Base-by-base conservation (phyloP, 2,888 invertebrate species). In the Napeogenes sylphis region DNA sequence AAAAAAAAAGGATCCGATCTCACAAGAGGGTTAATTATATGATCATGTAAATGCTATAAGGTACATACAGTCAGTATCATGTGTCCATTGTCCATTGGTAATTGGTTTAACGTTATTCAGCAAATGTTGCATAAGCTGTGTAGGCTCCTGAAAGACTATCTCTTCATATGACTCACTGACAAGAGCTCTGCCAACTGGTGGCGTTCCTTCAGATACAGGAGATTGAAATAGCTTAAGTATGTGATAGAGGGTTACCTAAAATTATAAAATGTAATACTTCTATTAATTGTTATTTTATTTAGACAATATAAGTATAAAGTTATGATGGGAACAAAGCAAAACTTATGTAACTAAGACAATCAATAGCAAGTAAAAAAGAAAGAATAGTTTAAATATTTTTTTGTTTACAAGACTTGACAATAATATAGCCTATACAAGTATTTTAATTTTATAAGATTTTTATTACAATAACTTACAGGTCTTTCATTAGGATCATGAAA, bases 91-190 rank as follows among this genome's bases (percentile, higher is more conserved):
- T 0, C 94, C 95, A 63, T 93, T 91, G 0, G 94, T 94, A 32
- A 97, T 84, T 2, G 95, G 95, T 73, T 95, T 94, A 0, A 95
- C 93, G 72, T 92, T 94, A 65, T 94, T 95, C 51, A 98, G 85
- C 38, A 97, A 90, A 78, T 97, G 96, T 76, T 98, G 97, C 97
- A 98, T 97, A 69, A 96, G 88, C 66, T 95, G 95, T 1, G 96
- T 96, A 0, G 97, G 97, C 80, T 97, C 97, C 84, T 97, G 96
- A 78, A 97, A 97, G 0, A 98, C 96, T 60, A 99, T 95, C 91
- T 99, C 99, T 81, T 99, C 99, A 77, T 98, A 99, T 66, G 95
- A 96, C 85, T 99, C 99, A 0, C 97, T 96, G 10, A 98, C 96
- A 0, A 99, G 87, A 35, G 94, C 93, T 38, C 93, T 91, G 6